Evolutionary conservation across 1,140 invertebrate species (phyloP), one percentile per base, ranked within the genome.

Genomic region (Thalassaphorura encarpata): DNA sequence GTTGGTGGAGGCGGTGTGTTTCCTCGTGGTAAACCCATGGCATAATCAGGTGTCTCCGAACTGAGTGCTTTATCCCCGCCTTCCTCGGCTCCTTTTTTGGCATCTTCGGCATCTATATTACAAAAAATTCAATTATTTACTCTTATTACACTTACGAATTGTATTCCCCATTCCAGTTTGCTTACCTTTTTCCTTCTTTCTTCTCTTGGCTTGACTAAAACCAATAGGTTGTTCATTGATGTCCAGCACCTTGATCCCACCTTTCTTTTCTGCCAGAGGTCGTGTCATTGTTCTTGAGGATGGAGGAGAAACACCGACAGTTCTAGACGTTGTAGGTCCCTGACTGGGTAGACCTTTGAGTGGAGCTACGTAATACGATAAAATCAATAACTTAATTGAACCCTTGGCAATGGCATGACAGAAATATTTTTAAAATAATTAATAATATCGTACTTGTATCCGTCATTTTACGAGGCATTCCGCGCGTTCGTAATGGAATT

Each of bases 401-500:
- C n/a, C n/a, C n/a, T n/a, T n/a, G n/a, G n/a, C n/a, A n/a, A 40
- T 5, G 51, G n/a, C 16, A 11, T 31, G 40, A n/a, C 13, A 27
- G 21, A n/a, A 41, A 54, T 49, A 23, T 18, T 40, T 29, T 27
- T n/a, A 29, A 48, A 48, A 48, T 23, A 11, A 51, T 41, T 29
- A 49, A 24, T 28, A 15, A 4, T 33, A 75, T 80, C 42, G 16
- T 76, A 91, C 87, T 90, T 58, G 88, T 88, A 71, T 96, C 91
- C 66, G 89, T 93, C 87, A 97, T 93, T 78, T 93, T 94, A 60
- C 92, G 80, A 6, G 89, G 90, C 85, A 96, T 92, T 63, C 92
- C 92, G 68, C 93, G 77, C 36, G 88, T 90, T 67, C 90, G 76
- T 0, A 95, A 81, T 27, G 93, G 92, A 50, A 96, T 85, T 15